Base-by-base conservation (phyloP, 2,113 vertebrate species). In the Aphelocoma coerulescens region DNA sequence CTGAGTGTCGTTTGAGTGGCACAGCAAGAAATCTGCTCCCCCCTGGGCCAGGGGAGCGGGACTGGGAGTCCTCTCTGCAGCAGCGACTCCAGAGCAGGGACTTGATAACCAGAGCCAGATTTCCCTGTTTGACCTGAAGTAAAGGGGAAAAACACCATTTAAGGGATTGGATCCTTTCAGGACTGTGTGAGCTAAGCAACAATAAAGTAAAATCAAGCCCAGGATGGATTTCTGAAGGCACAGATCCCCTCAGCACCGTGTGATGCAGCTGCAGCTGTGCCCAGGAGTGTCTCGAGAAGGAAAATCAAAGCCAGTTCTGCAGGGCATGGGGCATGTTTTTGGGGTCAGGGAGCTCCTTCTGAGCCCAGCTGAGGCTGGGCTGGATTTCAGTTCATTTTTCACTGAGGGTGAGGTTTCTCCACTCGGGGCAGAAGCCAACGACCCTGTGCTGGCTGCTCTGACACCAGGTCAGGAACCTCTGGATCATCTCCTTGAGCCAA, bases 31-130 rank as follows among this genome's bases (percentile, higher is more conserved):
- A 66, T 32, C 6, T 17, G 27, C 76, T 62, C 5, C 8, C 13
- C 11, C 13, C 41, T 7, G 22, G 51, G 44, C 13, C 27, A 9
- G 74, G 48, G 20, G 33, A 63, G 27, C 6, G 16, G 15, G 17
- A 1, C 9, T 1, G 6, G 1, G 62, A 43, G 18, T 5, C 4
- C 43, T 28, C 14, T 19, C 55, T n/a, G 26, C 27, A 39, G 24
- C 10, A 16, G 4, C 1, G 24, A 22, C 17, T 63, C n/a, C 52
- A 17, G 23, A 55, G n/a, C 2, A 3, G 5, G 6, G 3, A 33
- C 10, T 7, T 13, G 7, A 20, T 4, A 52, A 26, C 35, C 43
- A 51, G 32, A 8, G 22, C 30, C 7, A 27, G 13, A 41, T 55
- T 79, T 66, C 63, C 33, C n/a, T 49, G 33, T 23, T 41, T 57